A percentile compares a stretch with the other conserved stretches of the same genome.
These are phyloP conservation scores for Acrocephalus kingi DNA, from an alignment of 2,113 vertebrate genomes.

Conservation along the genomic window DNA sequence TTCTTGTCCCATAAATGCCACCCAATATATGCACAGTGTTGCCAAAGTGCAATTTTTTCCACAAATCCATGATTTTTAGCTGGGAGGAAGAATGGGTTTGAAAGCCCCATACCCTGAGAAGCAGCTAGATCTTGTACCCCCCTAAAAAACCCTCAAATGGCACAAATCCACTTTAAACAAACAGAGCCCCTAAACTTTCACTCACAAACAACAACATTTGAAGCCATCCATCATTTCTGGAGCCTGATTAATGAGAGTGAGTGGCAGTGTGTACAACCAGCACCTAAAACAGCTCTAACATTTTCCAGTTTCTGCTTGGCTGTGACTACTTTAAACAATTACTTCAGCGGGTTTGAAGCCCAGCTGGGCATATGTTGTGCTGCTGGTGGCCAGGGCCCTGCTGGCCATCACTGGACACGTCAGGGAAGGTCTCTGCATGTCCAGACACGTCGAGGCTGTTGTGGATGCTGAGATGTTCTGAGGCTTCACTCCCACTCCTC, in stretches of 20 bases:
- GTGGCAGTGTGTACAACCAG: not conserved
- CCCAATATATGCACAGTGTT: too few species aligned
- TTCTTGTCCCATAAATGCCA: not conserved
- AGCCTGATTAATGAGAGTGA: not conserved
- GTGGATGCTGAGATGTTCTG: not conserved
- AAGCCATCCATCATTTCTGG: not conserved
- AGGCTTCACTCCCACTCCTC: not conserved
- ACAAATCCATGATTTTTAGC: not conserved
- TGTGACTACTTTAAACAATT: not conserved
- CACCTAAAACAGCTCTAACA: not conserved
- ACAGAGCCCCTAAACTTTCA: not conserved
- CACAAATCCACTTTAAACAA: not conserved
- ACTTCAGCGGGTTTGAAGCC: not conserved
- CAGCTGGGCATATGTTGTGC: not conserved
- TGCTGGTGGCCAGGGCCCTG: not conserved
- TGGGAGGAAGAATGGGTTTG: not conserved
- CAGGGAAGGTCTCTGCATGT: not conserved
- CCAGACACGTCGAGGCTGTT: fast-evolving
- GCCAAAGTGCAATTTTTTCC: not conserved
- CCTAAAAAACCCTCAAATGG: not conserved
- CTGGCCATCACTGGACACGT: fast-evolving
- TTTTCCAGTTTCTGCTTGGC: not conserved
- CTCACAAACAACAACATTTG: not conserved
- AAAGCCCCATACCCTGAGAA: not conserved
- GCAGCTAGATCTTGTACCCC: not conserved